phyloP scores from a whole-genome alignment of 2,113 vertebrate genomes.

The human region DNA sequence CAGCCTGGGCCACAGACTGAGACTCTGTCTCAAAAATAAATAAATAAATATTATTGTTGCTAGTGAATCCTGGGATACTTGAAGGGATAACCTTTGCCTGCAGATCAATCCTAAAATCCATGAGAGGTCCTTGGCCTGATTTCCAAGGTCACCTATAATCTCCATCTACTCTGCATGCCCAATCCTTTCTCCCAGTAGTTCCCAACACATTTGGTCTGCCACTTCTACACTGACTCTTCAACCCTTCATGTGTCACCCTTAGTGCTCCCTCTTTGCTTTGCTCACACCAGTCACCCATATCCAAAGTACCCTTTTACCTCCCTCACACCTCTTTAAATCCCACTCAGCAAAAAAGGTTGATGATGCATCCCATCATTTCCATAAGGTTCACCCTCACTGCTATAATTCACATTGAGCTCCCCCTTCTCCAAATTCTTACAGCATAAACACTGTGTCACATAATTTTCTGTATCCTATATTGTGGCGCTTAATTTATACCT shows the following conservation, averaged over 20 bases:
- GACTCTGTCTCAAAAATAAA: background rate
- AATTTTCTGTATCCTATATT: background rate
- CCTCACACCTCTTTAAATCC: background rate
- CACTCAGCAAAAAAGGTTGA: background rate
- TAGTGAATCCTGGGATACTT: background rate
- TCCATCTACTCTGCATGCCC: background rate
- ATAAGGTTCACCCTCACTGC: background rate
- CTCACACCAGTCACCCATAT: background rate
- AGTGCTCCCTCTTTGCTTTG: background rate
- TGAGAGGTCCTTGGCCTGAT: background rate
- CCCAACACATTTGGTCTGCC: background rate
- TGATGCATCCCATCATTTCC: background rate
- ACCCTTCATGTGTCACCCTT: rapidly evolving
- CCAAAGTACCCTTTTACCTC: background rate
- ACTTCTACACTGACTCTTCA: background rate
- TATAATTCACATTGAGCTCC: background rate
- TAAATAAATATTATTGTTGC: background rate
- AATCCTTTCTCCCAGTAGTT: background rate
- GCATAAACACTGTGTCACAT: background rate
- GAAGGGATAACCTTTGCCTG: background rate
- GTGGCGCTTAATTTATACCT: background rate
- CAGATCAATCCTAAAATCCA: background rate
- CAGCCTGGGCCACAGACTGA: background rate
- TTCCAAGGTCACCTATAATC: background rate
- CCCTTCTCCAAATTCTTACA: background rate